Evolutionary conservation across 2,888 invertebrate species (phyloP).

Genomic region (Drosophila nigricruria): DNA sequence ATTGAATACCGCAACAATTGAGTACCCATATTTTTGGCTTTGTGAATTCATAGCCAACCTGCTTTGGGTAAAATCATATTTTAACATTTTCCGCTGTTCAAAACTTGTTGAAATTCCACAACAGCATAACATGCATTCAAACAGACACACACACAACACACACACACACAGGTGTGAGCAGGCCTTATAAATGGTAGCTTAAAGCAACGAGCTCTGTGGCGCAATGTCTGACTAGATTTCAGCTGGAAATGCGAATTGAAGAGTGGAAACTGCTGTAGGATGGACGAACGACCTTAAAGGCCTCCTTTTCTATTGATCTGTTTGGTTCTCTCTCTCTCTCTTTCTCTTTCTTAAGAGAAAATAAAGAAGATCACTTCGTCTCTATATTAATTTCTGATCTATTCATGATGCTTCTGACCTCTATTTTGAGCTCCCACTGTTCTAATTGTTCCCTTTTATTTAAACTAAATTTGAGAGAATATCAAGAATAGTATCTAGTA

Average conservation of each 20-base stretch:
- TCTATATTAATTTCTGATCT: too few relatives aligned
- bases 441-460: too few relatives aligned
- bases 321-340: too few relatives aligned
- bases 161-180: slow-evolving; percentile 36
- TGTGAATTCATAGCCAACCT: slow-evolving; percentile 55
- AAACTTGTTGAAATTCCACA: slow-evolving; percentile 74
- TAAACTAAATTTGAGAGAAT: too few relatives aligned
- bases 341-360: neutral
- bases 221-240: slow-evolving; percentile 72
- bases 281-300: neutral
- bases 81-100: slow-evolving; percentile 61
- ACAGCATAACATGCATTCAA: slow-evolving; percentile 11
- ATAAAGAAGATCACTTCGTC: too few relatives aligned
- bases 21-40: slow-evolving; percentile 46
- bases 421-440: too few relatives aligned
- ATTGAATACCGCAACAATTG: slow-evolving; percentile 57
- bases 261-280: neutral
- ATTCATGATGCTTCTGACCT: too few relatives aligned
- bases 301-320: neutral
- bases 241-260: neutral
- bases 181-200: slow-evolving; percentile 70
- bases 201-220: slow-evolving; percentile 44
- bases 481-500: neutral
- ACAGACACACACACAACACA: neutral
- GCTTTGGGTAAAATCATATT: slow-evolving; percentile 78